These are phyloP conservation scores for Xestia ashworthii DNA, from an alignment of 2,888 invertebrate genomes.

Conservation along the genomic window DNA sequence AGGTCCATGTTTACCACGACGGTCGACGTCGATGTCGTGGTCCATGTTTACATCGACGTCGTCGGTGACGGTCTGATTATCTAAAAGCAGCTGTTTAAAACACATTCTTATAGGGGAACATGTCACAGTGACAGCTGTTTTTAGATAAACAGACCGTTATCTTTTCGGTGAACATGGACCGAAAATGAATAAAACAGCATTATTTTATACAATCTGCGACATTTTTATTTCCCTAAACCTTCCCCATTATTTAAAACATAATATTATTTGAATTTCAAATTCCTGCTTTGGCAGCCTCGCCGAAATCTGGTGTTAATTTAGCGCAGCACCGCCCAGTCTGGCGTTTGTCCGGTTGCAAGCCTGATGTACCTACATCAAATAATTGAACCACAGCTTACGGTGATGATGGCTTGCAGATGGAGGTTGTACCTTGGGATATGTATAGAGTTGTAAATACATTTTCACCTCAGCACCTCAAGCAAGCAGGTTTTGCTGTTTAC, in stretches of 20 bases:
- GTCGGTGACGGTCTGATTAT: too few species aligned
- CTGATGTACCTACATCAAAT: conserved; percentile 46
- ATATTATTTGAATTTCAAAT: not conserved
- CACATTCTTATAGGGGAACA: too few species aligned
- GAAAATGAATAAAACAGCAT: not conserved
- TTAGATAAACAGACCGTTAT: too few species aligned
- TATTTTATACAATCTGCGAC: not conserved
- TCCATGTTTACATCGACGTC: too few species aligned
- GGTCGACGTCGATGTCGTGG: too few species aligned
- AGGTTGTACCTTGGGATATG: conserved; percentile 24
- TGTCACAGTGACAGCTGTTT: too few species aligned
- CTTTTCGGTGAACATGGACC: too few species aligned
- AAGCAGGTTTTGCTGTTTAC: too few species aligned
- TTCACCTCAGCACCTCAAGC: not conserved
- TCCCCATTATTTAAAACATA: not conserved
- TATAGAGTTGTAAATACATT: conserved; percentile 46
- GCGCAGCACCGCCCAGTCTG: conserved; percentile 45
- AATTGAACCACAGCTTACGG: conserved; percentile 58
- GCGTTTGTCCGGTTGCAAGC: conserved; percentile 36
- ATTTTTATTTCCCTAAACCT: not conserved
- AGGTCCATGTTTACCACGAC: too few species aligned
- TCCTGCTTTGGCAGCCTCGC: not conserved
- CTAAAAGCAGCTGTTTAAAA: too few species aligned
- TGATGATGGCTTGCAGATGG: conserved; percentile 46
- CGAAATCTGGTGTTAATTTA: conserved; percentile 15